A percentile compares a stretch with the other conserved stretches of the same genome.
Conservation (phyloP, 2,113 vertebrate genomes). For the Paradoxurus hermaphroditus region DNA sequence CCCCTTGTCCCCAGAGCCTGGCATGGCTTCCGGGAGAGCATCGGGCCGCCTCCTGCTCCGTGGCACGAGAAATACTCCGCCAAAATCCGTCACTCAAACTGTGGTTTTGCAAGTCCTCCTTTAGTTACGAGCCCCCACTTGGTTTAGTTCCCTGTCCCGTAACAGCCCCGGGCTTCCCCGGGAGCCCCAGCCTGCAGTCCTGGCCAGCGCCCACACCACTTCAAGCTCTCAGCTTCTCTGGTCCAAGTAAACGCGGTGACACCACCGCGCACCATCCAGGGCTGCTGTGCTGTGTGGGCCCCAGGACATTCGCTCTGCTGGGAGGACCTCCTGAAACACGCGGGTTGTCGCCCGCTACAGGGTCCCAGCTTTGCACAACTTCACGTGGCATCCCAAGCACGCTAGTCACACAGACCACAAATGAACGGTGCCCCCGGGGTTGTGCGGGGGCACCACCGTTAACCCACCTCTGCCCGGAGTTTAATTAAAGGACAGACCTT, state of each 20-base stretch:
- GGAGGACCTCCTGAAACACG: neutral
- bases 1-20: neutral
- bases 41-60: accelerated
- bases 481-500: neutral
- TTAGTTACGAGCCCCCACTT: neutral
- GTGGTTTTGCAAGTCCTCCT: neutral
- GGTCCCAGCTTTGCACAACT: neutral
- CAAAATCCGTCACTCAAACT: neutral
- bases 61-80: neutral
- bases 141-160: neutral
- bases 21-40: neutral
- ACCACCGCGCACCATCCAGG: neutral
- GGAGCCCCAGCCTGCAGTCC: neutral
- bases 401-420: accelerated
- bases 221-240: neutral
- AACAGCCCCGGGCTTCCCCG: neutral
- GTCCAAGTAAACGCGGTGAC: neutral
- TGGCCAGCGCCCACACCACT: neutral
- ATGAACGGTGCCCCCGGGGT: neutral
- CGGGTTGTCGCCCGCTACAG: neutral
- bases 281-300: neutral
- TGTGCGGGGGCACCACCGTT: neutral
- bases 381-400: accelerated
- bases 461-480: neutral
- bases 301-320: accelerated